phyloP scores from a whole-genome alignment of 2,888 invertebrate genomes.

The Mimumesa dahlbomi region DNA sequence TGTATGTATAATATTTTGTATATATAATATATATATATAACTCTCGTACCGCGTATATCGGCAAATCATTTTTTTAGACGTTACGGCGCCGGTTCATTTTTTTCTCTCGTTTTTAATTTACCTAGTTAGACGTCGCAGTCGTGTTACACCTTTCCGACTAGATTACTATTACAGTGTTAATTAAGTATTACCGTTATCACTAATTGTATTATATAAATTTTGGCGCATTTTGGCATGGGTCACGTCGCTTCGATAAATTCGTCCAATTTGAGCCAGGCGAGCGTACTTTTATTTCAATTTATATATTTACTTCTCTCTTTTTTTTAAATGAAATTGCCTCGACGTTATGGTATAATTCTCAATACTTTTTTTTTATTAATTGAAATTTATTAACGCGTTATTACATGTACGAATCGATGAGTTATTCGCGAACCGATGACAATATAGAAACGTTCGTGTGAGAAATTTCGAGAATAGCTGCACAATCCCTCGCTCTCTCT shows the following conservation, averaged over 20 bases:
- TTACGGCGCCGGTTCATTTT: too few relatives aligned
- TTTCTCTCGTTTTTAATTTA: slow-evolving; percentile 2
- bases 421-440: background rate
- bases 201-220: slow-evolving; percentile 54
- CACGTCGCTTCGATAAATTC: slow-evolving; percentile 39
- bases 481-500: too few relatives aligned
- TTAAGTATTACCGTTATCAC: slow-evolving; percentile 43
- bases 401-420: slow-evolving; percentile 7
- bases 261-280: slow-evolving; percentile 48
- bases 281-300: slow-evolving; percentile 2
- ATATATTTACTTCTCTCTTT: background rate
- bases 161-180: slow-evolving; percentile 46
- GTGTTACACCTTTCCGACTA: slow-evolving; percentile 19
- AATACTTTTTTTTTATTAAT: background rate
- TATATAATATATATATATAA: slow-evolving; percentile 42
- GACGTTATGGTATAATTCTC: too few relatives aligned
- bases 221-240: slow-evolving; percentile 58
- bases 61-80: slow-evolving; percentile 39
- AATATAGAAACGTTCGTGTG: slow-evolving; percentile 26
- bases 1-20: slow-evolving; percentile 29
- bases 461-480: slow-evolving; percentile 5
- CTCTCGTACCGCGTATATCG: slow-evolving; percentile 32
- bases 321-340: slow-evolving; percentile 7
- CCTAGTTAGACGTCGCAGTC: slow-evolving; percentile 27
- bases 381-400: slow-evolving; percentile 5